Conservation (phyloP, 2,888 invertebrate species). For the Tenthredo notha region DNA sequence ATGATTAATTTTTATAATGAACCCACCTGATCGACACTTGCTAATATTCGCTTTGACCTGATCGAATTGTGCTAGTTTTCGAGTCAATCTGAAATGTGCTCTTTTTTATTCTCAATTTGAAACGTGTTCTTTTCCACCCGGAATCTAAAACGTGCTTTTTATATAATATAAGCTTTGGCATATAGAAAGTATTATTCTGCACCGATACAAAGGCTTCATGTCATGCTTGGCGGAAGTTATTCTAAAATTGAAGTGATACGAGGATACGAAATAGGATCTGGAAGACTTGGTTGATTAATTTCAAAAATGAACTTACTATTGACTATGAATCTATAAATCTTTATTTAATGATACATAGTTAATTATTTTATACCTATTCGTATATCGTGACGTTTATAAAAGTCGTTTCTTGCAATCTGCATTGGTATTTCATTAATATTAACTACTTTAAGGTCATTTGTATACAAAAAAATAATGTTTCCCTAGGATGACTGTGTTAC, state of each 20-base stretch:
- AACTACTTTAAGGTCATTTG: constrained; percentile 39
- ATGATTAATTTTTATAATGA: no score
- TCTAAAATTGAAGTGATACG: neutral
- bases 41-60: no score
- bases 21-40: no score
- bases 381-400: constrained; percentile 46
- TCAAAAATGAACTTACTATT: constrained; percentile 9
- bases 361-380: constrained; percentile 13
- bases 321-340: constrained; percentile 48
- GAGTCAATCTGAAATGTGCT: no score
- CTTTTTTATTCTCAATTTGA: no score
- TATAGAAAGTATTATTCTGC: no score
- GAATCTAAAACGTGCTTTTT: no score
- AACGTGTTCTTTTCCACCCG: no score
- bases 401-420: constrained; percentile 20
- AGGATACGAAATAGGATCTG: neutral
- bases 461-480: constrained; percentile 29
- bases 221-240: neutral
- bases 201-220: no score
- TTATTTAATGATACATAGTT: constrained; percentile 44
- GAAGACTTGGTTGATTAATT: neutral
- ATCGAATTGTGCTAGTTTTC: no score
- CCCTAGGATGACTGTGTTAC: constrained; percentile 48
- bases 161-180: no score
- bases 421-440: constrained; percentile 20